phyloP scores from a whole-genome alignment of 2,888 invertebrate genomes.

The Heliconius aoede region DNA sequence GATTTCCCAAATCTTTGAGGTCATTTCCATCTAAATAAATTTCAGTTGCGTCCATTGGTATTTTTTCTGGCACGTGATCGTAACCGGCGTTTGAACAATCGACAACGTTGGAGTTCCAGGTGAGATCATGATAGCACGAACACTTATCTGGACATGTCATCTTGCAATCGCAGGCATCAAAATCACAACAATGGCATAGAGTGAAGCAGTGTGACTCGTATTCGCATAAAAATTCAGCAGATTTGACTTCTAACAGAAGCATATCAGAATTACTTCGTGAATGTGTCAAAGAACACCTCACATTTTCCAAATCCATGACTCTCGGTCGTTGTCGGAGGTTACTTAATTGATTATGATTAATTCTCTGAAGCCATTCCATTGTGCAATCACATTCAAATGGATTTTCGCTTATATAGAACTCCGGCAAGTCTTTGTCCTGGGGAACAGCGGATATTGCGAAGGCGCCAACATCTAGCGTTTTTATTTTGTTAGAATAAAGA shows the following conservation, averaged over 20 bases:
- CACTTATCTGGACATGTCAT: conserved; percentile 95
- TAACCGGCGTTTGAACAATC: conserved; percentile 91
- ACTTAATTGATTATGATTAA: conserved; percentile 91
- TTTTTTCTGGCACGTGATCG: conserved; percentile 89
- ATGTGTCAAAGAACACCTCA: conserved; percentile 90
- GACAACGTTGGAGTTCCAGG: conserved; percentile 93
- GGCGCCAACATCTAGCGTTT: conserved; percentile 88
- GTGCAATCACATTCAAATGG: conserved; percentile 93
- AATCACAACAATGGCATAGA: conserved; percentile 94
- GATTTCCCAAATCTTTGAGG: conserved; percentile 90
- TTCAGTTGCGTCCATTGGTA: conserved; percentile 95
- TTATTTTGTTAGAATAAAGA: conserved; percentile 88
- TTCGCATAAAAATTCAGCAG: conserved; percentile 91
- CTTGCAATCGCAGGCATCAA: conserved; percentile 95
- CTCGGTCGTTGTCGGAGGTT: conserved; percentile 89
- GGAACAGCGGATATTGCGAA: conserved; percentile 87
- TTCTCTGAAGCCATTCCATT: conserved; percentile 93
- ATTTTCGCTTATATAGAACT: conserved; percentile 92
- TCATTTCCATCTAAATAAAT: conserved; percentile 93
- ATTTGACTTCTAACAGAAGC: conserved; percentile 86
- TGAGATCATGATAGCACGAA: conserved; percentile 93
- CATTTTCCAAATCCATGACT: conserved; percentile 90
- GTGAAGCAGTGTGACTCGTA: conserved; percentile 93
- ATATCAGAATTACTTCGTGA: conserved; percentile 84
- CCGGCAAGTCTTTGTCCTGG: conserved; percentile 87